Base-by-base conservation (phyloP, 2,113 vertebrate species). In the Pandion haliaetus region DNA sequence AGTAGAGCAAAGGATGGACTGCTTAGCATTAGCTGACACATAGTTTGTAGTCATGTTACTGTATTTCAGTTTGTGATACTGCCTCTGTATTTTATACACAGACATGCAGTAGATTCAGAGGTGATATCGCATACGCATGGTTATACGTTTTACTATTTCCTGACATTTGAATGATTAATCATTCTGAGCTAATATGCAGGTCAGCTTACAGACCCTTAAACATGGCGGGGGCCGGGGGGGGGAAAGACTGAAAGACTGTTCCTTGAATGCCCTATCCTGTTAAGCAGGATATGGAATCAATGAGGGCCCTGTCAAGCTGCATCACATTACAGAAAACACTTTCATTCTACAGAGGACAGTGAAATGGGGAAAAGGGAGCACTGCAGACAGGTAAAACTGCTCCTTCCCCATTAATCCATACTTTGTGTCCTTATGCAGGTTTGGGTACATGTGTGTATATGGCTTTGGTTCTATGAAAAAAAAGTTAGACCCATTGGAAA, bases 201-300 rank as follows among this genome's bases (percentile, higher is more conserved):
- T 44, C 66, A 82, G 16, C 1, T 69, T 63, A 47, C 28, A 82
- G 59, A 49, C 25, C 16, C 44, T 59, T 81, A 83, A 70, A 78
- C 16, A 15, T 8, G 9, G 7, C 6, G 6, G 6, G 6, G 8
- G 5, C 2, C 7, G 6, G 9, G 13, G 15, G 8, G 14, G 16
- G 9, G 19, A 26, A 61, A 69, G 52, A 24, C 23, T 58, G 58
- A 18, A 47, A 54, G 38, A 36, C 44, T 63, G 5, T 47, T 31
- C 44, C 54, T 67, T 54, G 42, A 79, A 36, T 23, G 19, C 26
- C 17, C 4, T 67, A 8, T 29, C 34, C 13, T 40, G 4, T 45
- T 63, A 47, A 79, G 18, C 34, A 82, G 14, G 17, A 10, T 58
- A 12, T 34, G 49, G 14, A 23, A 10, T 45, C 49, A 62, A 23